Base-by-base conservation (phyloP, 2,113 vertebrate genomes). In the Anguilla rostrata region DNA sequence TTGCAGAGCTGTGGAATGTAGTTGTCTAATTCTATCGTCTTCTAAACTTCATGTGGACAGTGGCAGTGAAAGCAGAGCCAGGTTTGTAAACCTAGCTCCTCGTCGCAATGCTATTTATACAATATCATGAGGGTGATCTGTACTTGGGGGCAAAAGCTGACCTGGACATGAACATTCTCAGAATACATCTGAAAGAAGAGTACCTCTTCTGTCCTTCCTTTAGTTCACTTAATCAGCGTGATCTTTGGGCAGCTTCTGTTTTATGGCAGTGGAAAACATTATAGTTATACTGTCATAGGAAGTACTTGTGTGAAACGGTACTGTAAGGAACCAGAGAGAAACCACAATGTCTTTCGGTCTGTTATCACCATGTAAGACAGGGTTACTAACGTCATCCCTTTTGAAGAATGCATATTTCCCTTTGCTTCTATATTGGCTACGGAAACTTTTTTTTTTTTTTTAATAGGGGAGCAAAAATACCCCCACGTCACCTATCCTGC, bases 61-160 rank as follows among this genome's bases (percentile, higher is more conserved):
- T 82, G 22, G 41, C 41, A 12, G 41, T 49, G 20, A 49, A 26
- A 53, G 81, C 7, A 53, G 39, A 53, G 26, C 5, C 41, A 53
- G 15, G 40, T 53, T 82, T n/a, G 81, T 49, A 82, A 82, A 82
- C 20, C n/a, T 82, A n/a, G 40, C 26, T 43, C 41, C 81, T 82
- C 81, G 7, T 82, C 26, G 6, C 1, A 46, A 14, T 49, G 81
- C 43, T 82, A 29, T 75, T n/a, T 75, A 75, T 34, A 75, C 71
- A 75, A 34, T 34, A 75, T n/a, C 71, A 75, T 34, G 71, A 34
- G 39, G 79, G 79, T 6, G 11, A 41, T 41, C 39, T 81, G 16
- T 79, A 14, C 79, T 22, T 26, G 5, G 39, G 79, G 39, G 79
- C 79, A 41, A 26, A 81, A 75, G 71, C 71, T 75, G n/a, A 75